Conservation (phyloP, 2,797 vertebrate genomes). For the Distichodus sexfasciatus region DNA sequence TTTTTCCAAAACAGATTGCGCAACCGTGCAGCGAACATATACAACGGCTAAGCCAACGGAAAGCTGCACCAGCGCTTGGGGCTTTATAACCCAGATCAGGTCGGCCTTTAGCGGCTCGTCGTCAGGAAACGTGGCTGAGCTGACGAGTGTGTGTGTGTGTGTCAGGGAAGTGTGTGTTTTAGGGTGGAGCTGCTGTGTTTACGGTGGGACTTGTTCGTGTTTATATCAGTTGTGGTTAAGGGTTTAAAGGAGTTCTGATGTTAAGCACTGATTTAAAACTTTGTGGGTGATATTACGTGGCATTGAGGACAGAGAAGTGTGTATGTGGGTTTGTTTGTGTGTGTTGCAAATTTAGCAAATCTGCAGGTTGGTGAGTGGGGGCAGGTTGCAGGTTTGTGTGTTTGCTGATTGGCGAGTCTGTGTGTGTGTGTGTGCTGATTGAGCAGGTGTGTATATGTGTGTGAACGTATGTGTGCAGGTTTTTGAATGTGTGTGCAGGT, state of each 20-base stretch:
- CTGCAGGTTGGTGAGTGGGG: too few relatives aligned
- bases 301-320: too few relatives aligned
- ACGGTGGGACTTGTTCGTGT: too few relatives aligned
- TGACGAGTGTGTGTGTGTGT: too few relatives aligned
- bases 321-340: too few relatives aligned
- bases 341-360: too few relatives aligned
- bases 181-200: neutral
- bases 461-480: neutral
- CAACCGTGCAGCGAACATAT: slow-evolving; percentile 48
- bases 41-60: slow-evolving; percentile 42
- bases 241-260: too few relatives aligned
- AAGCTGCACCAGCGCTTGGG: slow-evolving; percentile 19
- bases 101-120: slow-evolving; percentile 6
- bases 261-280: too few relatives aligned
- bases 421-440: neutral
- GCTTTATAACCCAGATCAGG: slow-evolving; percentile 26
- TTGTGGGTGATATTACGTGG: too few relatives aligned
- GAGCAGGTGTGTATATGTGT: neutral
- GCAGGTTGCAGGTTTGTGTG: too few relatives aligned
- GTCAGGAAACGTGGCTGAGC: neutral
- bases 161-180: neutral
- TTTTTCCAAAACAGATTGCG: slow-evolving; percentile 51
- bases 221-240: too few relatives aligned
- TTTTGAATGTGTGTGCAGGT: slow-evolving; percentile 15
- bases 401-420: neutral